phyloP scores from a whole-genome alignment of 2,113 vertebrate species.

The Spheniscus mendiculus region DNA sequence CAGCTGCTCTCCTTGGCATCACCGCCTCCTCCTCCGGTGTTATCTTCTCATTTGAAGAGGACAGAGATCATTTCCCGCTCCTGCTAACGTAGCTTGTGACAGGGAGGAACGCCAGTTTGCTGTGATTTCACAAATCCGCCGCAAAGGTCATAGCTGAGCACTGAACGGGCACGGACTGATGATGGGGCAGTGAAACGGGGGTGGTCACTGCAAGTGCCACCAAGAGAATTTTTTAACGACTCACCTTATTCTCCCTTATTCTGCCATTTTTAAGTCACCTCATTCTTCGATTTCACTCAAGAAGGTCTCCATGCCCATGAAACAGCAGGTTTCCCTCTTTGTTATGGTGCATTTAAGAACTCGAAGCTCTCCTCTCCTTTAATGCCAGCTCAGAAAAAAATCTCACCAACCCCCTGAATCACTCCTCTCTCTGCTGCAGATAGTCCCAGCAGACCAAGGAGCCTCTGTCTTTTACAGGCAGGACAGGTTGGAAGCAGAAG shows the following conservation, averaged over 20 bases:
- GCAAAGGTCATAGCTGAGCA: not conserved
- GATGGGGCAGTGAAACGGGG: not conserved
- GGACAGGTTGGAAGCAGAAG: not conserved
- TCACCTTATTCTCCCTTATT: not conserved
- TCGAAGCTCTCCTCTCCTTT: not conserved
- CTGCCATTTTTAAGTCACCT: not conserved
- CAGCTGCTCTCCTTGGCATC: not conserved
- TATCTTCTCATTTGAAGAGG: not conserved
- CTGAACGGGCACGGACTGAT: fast-evolving
- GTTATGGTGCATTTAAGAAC: not conserved
- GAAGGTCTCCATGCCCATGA: not conserved
- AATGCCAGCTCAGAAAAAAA: not conserved
- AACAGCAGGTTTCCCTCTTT: not conserved
- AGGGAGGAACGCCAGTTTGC: not conserved
- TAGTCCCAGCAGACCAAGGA: not conserved
- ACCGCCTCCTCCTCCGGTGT: not conserved
- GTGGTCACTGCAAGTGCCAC: not conserved
- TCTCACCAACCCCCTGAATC: not conserved
- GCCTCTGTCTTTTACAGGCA: not conserved
- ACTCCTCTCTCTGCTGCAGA: not conserved
- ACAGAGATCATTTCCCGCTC: not conserved
- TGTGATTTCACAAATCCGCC: not conserved
- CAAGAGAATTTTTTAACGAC: not conserved
- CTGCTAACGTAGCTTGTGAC: not conserved
- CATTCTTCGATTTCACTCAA: not conserved